Base-by-base conservation (phyloP, 2,797 vertebrate genomes). In the Neostethus bicornis region DNA sequence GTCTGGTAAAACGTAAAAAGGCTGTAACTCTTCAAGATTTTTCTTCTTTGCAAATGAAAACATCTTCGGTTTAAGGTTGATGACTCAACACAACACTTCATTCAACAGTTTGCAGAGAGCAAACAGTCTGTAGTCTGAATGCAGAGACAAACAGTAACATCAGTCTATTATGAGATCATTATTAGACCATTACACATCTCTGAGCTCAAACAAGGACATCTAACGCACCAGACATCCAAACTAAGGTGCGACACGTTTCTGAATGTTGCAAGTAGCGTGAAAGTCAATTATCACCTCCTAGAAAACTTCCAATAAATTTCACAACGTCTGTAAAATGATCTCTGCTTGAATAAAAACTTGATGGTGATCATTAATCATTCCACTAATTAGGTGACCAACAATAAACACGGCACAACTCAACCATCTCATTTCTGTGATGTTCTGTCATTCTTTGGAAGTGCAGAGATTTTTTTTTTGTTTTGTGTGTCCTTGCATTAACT, bases 351-450 rank as follows among this genome's bases (percentile, higher is more conserved):
- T 7, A 74, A 73, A 63, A 41, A 31, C 48, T 43, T 66, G 61
- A 83, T 70, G 34, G 64, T 3, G 5, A 48, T 29, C 72, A 75
- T 85, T 80, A 77, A 79, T 86, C 79, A 83, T 51, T 50, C 13
- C 26, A 16, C 51, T 85, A 71, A 85, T 84, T 77, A 73, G 47
- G 4, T 70, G 57, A 67, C 53, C 49, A 53, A 63, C 53, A 68
- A 76, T 69, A 81, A 83, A 83, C 74, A 75, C 59, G 11, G 37
- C 11, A 29, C 1, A 7, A 62, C 66, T 70, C 46, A 48, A 43
- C 12, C 31, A 32, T 45, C 43, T 63, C 21, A 16, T 21, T 50
- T 53, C 29, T 49, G 24, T 56, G 20, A 61, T 75, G 52, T 60
- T 19, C 41, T 50, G 44, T 63, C 44, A 48, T 41, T 67, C 29